Base-by-base conservation (phyloP, 2,888 invertebrate genomes). In the Rhingia rostrata region DNA sequence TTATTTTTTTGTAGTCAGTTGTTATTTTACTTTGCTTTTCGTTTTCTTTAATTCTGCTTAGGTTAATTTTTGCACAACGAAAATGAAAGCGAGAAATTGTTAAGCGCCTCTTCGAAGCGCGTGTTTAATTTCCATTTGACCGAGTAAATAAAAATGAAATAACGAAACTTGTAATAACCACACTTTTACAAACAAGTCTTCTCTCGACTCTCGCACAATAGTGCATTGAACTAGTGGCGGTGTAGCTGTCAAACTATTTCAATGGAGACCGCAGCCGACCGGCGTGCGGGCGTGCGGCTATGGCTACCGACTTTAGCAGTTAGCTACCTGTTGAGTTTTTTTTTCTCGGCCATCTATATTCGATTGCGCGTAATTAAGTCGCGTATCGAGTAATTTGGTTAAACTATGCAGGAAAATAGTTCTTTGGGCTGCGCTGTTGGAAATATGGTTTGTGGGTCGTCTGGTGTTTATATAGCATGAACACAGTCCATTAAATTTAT, bases 11-110 rank as follows among this genome's bases (percentile, higher is more conserved):
- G 35, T 67, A n/a, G 33, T 56, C 37, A 14, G 49, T 53, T 43
- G 39, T 43, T 61, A 9, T 6, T 54, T 56, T 56, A 12, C 53
- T 60, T 70, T 22, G 4, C 14, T n/a, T 60, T 53, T 72, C 53
- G 10, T 43, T 45, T 22, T 60, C 41, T 12, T 64, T 64, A 41
- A 47, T 45, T 30, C 49, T 43, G 49, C 14, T 9, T 51, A 60
- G 60, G 30, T 75, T 60, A 60, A 63, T 61, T 63, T 69, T 41
- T 53, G 63, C 63, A 43, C 10, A 63, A 56, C 43, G 77, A 78
- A 78, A 78, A 63, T 39, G 77, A 78, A 78, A 78, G 77, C 56
- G 69, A 61, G 69, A 61, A 77, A 78, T 56, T 60, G 22, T 70
- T 43, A 49, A 9, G 37, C 45, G 73, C 56, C 33, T 63, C 73